Evolutionary conservation across 2,797 vertebrate genomes (phyloP).

Genomic region (Sebastes hubbsi): DNA sequence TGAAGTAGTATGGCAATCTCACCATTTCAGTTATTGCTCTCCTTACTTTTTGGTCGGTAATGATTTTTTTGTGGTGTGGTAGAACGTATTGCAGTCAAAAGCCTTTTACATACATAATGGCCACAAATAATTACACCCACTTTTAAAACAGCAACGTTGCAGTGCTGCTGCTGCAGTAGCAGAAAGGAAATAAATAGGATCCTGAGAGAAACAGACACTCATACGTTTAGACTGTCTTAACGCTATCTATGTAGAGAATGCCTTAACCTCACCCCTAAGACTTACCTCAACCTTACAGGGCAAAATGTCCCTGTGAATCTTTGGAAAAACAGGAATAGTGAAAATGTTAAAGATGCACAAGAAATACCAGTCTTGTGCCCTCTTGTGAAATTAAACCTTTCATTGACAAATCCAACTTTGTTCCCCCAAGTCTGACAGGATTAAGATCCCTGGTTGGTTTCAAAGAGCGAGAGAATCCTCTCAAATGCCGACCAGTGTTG

Average conservation of each 20-base stretch:
- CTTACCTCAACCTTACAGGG: conserved; percentile 45
- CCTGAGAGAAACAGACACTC: conserved; percentile 78
- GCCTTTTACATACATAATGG: conserved; percentile 54
- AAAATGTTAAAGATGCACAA: conserved; percentile 47
- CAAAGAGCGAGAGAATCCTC: conserved; percentile 24
- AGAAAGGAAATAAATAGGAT: conserved; percentile 79
- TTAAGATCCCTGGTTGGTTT: conserved; percentile 41
- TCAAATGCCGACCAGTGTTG: not conserved
- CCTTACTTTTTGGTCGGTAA: conserved; percentile 75
- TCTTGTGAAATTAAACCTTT: conserved; percentile 50
- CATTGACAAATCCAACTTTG: conserved; percentile 18
- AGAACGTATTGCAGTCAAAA: conserved; percentile 73
- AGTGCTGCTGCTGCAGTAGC: conserved; percentile 61
- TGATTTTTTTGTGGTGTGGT: conserved; percentile 61
- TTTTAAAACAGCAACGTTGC: conserved; percentile 51
- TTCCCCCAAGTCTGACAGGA: conserved; percentile 7
- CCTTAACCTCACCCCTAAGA: conserved; percentile 49
- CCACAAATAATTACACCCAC: conserved; percentile 57
- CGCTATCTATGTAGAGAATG: conserved; percentile 54
- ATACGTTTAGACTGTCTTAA: conserved; percentile 55
- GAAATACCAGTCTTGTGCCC: conserved; percentile 45
- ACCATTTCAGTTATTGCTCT: conserved; percentile 73
- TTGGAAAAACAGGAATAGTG: conserved; percentile 66
- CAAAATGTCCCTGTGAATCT: conserved; percentile 58
- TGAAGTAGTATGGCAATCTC: conserved; percentile 59